Evolutionary conservation across 2,888 invertebrate genomes (phyloP).

Genomic region (Drosophila macrospina): DNA sequence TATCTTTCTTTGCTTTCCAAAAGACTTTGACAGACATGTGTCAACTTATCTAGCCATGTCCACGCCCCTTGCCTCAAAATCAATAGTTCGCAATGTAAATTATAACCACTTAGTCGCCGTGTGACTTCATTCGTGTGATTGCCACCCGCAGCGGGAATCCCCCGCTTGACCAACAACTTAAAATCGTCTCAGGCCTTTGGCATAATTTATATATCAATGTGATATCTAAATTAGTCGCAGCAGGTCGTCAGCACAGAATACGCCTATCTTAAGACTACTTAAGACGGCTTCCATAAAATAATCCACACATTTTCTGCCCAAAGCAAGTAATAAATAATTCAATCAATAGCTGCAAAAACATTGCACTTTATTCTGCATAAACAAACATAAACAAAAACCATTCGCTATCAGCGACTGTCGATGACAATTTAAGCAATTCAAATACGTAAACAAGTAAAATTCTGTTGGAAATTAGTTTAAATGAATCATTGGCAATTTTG

Average conservation of each 20-base stretch:
- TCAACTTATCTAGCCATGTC: slow-evolving; percentile 61
- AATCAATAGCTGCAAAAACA: slow-evolving; percentile 6
- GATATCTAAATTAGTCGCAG: slow-evolving; percentile 63
- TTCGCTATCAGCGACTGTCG: not conserved
- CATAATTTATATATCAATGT: slow-evolving; percentile 62
- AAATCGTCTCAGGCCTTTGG: slow-evolving; percentile 44
- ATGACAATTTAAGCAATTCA: slow-evolving; percentile 1
- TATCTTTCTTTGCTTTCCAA: slow-evolving; percentile 32
- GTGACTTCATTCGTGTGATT: slow-evolving; percentile 74
- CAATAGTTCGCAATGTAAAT: slow-evolving; percentile 77
- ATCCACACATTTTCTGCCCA: slow-evolving; percentile 4
- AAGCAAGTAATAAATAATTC: slow-evolving; percentile 22
- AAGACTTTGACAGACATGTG: slow-evolving; percentile 74
- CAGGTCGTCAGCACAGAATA: slow-evolving; percentile 29
- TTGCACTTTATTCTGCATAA: not conserved
- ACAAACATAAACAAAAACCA: not conserved
- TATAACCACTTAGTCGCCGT: slow-evolving; percentile 61
- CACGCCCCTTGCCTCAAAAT: slow-evolving; percentile 49
- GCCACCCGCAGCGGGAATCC: slow-evolving; percentile 16
- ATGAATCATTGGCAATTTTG: slow-evolving; percentile 27
- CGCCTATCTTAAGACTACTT: slow-evolving; percentile 53
- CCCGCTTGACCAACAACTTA: slow-evolving; percentile 24
- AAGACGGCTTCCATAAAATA: slow-evolving; percentile 25
- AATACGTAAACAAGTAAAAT: not conserved
- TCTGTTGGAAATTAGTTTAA: not conserved